Evolutionary conservation across 2,888 invertebrate genomes (phyloP).

Genomic region (Siphonodentalium dalli): DNA sequence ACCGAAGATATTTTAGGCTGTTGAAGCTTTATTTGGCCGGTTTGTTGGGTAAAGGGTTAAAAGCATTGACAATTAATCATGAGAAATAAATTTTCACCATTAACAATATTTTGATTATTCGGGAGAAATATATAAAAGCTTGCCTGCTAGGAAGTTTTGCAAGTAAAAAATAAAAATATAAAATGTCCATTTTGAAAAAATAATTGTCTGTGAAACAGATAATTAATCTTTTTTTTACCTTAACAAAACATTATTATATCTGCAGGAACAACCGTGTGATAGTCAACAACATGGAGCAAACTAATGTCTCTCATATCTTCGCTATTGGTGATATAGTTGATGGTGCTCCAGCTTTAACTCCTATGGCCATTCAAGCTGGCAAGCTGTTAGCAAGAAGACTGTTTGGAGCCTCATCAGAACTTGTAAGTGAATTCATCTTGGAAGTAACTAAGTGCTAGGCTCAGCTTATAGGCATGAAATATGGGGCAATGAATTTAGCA

Average conservation of each 20-base stretch:
- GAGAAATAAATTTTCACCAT: too few species aligned
- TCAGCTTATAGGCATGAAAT: too few species aligned
- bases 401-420: slow-evolving; percentile 43
- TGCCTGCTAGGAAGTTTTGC: neutral
- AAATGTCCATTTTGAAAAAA: neutral
- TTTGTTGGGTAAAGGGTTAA: too few species aligned
- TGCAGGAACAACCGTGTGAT: slow-evolving; percentile 63
- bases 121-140: too few species aligned
- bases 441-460: too few species aligned
- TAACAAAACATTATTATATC: neutral
- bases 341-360: slow-evolving; percentile 85
- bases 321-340: slow-evolving; percentile 86
- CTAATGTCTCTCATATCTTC: slow-evolving; percentile 85
- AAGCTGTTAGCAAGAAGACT: slow-evolving; percentile 77
- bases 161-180: neutral
- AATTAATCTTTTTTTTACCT: neutral
- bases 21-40: too few species aligned
- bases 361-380: slow-evolving; percentile 81
- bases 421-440: too few species aligned
- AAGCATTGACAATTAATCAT: too few species aligned
- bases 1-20: too few species aligned
- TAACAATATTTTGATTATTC: too few species aligned
- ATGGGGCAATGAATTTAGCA: too few species aligned
- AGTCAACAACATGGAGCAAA: slow-evolving; percentile 76
- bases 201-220: too few species aligned